These are phyloP conservation scores for Myotis brandtii DNA, from an alignment of 2,113 vertebrate genomes.

Conservation along the genomic window DNA sequence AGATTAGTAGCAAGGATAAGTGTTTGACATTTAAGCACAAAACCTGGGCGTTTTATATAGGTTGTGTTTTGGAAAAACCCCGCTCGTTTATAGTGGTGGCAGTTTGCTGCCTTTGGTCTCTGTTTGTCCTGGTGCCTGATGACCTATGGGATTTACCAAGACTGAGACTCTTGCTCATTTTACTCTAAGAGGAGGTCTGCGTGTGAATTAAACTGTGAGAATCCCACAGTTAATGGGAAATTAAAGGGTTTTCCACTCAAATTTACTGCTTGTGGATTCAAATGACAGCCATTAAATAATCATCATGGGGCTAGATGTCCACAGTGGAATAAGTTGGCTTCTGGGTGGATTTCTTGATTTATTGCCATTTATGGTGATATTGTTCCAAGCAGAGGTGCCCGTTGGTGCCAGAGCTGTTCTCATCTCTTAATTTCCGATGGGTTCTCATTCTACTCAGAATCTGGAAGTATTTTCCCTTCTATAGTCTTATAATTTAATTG, in stretches of 20 bases:
- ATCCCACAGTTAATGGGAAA: constrained; percentile 18
- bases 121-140: not conserved
- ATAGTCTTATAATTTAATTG: not conserved
- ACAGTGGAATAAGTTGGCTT: not conserved
- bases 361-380: not conserved
- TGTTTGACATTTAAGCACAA: not conserved
- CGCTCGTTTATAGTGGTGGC: not conserved
- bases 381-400: not conserved
- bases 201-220: not conserved
- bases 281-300: constrained; percentile 26
- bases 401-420: not conserved
- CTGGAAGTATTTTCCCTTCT: not conserved
- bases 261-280: constrained; percentile 46
- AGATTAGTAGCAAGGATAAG: not conserved
- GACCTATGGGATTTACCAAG: not conserved
- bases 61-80: not conserved
- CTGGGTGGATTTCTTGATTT: constrained; percentile 16
- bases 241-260: not conserved
- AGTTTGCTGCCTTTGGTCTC: not conserved
- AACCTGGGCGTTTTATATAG: not conserved
- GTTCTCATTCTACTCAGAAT: not conserved
- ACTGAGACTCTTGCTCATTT: not conserved
- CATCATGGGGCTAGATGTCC: not conserved
- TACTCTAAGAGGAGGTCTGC: not conserved
- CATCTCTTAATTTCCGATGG: not conserved